These are phyloP conservation scores for Scaptomyza tumidula DNA, from an alignment of 2,888 invertebrate genomes.

Conservation along the genomic window DNA sequence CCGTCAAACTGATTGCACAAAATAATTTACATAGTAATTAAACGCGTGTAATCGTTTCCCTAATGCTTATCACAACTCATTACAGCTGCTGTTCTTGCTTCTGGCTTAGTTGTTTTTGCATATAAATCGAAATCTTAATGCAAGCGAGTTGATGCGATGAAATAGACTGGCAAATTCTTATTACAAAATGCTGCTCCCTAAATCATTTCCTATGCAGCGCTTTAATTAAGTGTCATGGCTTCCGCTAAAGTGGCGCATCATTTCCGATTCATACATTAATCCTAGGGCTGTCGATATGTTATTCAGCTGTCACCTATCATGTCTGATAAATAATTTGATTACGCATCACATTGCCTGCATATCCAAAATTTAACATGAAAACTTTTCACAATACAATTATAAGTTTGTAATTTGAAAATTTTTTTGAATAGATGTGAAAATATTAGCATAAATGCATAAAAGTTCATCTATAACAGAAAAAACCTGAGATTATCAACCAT, in stretches of 20 bases:
- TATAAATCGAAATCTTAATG: slow-evolving; percentile 63
- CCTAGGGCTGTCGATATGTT: slow-evolving; percentile 85
- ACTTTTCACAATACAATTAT: background rate
- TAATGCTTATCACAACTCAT: slow-evolving; percentile 27
- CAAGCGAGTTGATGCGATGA: slow-evolving; percentile 30
- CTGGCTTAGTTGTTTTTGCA: slow-evolving; percentile 44
- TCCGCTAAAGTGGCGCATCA: slow-evolving; percentile 42
- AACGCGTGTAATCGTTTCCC: slow-evolving; percentile 29
- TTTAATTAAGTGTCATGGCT: slow-evolving; percentile 53
- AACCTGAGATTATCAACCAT: slow-evolving; percentile 61
- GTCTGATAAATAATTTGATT: slow-evolving; percentile 89
- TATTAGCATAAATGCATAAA: slow-evolving; percentile 77
- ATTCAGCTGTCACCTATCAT: slow-evolving; percentile 86
- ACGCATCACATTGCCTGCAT: slow-evolving; percentile 85
- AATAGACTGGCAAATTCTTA: slow-evolving; percentile 46
- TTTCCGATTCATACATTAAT: slow-evolving; percentile 80
- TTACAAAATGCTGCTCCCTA: slow-evolving; percentile 43
- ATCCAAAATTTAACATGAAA: background rate
- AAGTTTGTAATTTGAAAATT: too few relatives aligned
- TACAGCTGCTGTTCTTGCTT: slow-evolving; percentile 10
- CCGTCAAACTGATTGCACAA: slow-evolving; percentile 60
- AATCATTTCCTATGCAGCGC: slow-evolving; percentile 53
- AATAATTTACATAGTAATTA: slow-evolving; percentile 71
- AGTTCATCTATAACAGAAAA: slow-evolving; percentile 47
- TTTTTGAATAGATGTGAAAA: slow-evolving; percentile 76